Base-by-base conservation (phyloP, 1,140 invertebrate genomes). In the Plutomurus gul region DNA sequence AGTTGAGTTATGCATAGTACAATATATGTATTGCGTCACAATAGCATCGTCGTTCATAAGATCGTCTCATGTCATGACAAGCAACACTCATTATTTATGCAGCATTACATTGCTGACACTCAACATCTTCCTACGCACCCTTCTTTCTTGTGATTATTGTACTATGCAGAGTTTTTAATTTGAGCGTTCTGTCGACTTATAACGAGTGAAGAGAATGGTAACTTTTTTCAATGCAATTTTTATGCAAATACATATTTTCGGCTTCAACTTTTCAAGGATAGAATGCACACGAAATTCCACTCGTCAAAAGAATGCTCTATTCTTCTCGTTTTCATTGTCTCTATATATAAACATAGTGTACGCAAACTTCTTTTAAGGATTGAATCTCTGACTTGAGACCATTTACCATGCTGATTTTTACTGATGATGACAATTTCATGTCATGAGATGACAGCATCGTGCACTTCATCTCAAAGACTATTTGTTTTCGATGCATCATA, bases 381-480 rank as follows among this genome's bases (percentile, higher is more conserved):
- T 16, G 30, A 30, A 30, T 65, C 56, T n/a, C n/a, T n/a, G n/a
- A n/a, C n/a, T n/a, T 30, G 56, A 65, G 56, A 30, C 56, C 36
- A 30, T 65, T 27, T 65, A 18, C 56, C 36, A 65, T 65, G 30
- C 56, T 65, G 25, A 65, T 65, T 65, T 65, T 30, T 25, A 65
- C n/a, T 65, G 56, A 65, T 65, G 56, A 65, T 33, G 56, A 65
- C 56, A 65, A 65, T 65, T 65, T 33, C 27, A n/a, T 65, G 56
- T 65, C 27, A 65, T 33, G 56, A 65, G 56, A 65, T 65, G 56
- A 65, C 56, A 65, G 56, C 30, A n/a, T 65, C 56, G 27, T 65
- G 56, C 36, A n/a, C 27, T 16, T 30, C 27, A 8, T 33, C 56
- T 65, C 13, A 16, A 65, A 65, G 18, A 65, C 36, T 65, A 65